Evolutionary conservation across 2,113 vertebrate species (phyloP), one percentile per base, ranked within the genome.

Genomic region (Oreochromis tanganicae): DNA sequence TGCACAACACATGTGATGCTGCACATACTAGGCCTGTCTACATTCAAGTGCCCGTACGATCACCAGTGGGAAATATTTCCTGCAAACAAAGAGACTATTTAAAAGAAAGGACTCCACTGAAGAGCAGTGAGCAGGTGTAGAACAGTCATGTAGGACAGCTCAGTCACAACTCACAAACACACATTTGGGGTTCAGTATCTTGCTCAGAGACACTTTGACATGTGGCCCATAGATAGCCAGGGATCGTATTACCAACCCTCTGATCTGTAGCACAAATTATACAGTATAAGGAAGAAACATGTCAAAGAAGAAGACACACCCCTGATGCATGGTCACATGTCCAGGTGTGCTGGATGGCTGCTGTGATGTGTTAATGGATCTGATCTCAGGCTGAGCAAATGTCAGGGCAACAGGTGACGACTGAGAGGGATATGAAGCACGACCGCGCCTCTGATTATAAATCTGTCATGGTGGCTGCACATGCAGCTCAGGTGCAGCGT

Each of bases 401-500:
- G n/a, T 71, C 56, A 59, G 82, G 84, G 81, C 80, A 89, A 32
- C 81, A 86, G 85, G 57, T 78, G 88, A 95, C 92, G 75, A 82
- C 87, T 36, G 34, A 55, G 82, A 81, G 81, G 21, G 61, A 90
- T 75, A 94, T 92, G 91, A 96, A 87, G 88, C 87, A 93, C 90
- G 80, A 87, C 83, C 48, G 87, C 61, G 84, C 57, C 86, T 84
- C 46, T 1, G 71, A 90, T 90, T 87, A 94, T 90, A 91, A 94
- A 95, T 94, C 82, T 85, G 91, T 91, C 21, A 9, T 3, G 34
- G 83, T 48, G 83, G 85, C 73, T n/a, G 84, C 90, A 91, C 88
- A 91, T 7, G 38, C 89, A 83, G 91, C 79, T 91, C 91, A 90
- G 90, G 95, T 93, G 85, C 87, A 95, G 87, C 75, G 80, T 56